Conservation (phyloP, 1,140 invertebrate species). For the Aphelenchoides avenae region DNA sequence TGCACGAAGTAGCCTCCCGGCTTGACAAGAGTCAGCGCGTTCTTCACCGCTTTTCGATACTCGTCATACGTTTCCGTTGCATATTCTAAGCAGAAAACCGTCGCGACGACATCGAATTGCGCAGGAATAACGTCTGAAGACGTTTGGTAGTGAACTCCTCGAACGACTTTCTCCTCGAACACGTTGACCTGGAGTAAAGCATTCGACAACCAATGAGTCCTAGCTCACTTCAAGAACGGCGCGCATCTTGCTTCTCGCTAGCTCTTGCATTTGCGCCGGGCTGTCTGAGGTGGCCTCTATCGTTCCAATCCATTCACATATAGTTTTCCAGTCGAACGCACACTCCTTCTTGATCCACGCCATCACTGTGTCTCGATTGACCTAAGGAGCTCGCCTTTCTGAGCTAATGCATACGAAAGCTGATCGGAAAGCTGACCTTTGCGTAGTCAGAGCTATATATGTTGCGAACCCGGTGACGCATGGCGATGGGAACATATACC, state of each 20-base stretch:
- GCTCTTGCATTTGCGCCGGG: conserved; percentile 47
- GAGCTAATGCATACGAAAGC: too few relatives aligned
- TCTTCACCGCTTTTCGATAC: conserved; percentile 43
- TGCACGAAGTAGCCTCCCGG: conserved; percentile 45
- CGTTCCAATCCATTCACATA: conserved; percentile 51
- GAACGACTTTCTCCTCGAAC: conserved; percentile 43
- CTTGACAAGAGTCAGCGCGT: conserved; percentile 39
- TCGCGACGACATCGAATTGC: conserved; percentile 53
- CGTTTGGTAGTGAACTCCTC: conserved; percentile 30
- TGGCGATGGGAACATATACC: conserved; percentile 54
- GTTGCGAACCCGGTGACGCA: conserved; percentile 41
- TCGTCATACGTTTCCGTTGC: conserved; percentile 52
- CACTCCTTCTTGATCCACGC: conserved; percentile 44
- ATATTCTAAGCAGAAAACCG: conserved; percentile 57
- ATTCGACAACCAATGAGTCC: too few relatives aligned
- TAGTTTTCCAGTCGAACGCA: conserved; percentile 54
- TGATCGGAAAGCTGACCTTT: conserved; percentile 10
- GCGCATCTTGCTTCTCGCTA: conserved; percentile 47
- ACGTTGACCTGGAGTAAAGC: conserved; percentile 47
- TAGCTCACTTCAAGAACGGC: conserved; percentile 47
- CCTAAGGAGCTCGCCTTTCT: too few relatives aligned
- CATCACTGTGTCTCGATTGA: conserved; percentile 43
- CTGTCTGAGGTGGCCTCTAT: conserved; percentile 51
- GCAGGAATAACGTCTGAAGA: conserved; percentile 31
- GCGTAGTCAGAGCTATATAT: conserved; percentile 57